A percentile compares a stretch with the other conserved stretches of the same genome.
Conservation (phyloP, 2,888 invertebrate species). For the Mycalesis mineus region DNA sequence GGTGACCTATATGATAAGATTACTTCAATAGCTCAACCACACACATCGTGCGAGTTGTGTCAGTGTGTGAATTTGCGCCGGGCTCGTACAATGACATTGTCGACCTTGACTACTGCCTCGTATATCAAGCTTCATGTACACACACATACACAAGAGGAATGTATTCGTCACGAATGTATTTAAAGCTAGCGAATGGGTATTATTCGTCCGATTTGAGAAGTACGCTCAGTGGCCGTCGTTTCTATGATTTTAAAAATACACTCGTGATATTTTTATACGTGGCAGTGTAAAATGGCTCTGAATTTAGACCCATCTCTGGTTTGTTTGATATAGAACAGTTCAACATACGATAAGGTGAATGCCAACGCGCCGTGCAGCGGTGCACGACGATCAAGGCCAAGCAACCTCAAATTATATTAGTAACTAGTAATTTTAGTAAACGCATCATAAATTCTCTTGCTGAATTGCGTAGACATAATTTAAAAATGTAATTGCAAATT, state of each 20-base stretch:
- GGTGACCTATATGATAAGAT: slow-evolving; percentile 79
- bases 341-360: slow-evolving; percentile 75
- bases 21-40: slow-evolving; percentile 63
- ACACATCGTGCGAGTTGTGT: slow-evolving; percentile 42
- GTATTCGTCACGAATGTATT: slow-evolving; percentile 57
- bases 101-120: slow-evolving; percentile 75
- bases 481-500: too few species aligned
- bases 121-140: slow-evolving; percentile 48
- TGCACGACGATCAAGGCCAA: slow-evolving; percentile 64
- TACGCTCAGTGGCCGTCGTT: slow-evolving; percentile 26
- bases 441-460: not conserved
- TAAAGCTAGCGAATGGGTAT: slow-evolving; percentile 49
- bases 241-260: slow-evolving; percentile 30
- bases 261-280: slow-evolving; percentile 32
- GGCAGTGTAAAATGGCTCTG: slow-evolving; percentile 34
- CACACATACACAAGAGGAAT: slow-evolving; percentile 48
- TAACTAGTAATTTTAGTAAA: slow-evolving; percentile 6
- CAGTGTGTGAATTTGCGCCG: slow-evolving; percentile 58
- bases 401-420: slow-evolving; percentile 28
- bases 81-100: slow-evolving; percentile 74
- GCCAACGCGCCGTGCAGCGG: slow-evolving; percentile 52
- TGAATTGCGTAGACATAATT: too few species aligned
- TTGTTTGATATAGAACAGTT: slow-evolving; percentile 59
- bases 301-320: slow-evolving; percentile 43
- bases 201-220: slow-evolving; percentile 46